Evolutionary conservation across 2,888 invertebrate species (phyloP).

Genomic region (Eurois occulta): DNA sequence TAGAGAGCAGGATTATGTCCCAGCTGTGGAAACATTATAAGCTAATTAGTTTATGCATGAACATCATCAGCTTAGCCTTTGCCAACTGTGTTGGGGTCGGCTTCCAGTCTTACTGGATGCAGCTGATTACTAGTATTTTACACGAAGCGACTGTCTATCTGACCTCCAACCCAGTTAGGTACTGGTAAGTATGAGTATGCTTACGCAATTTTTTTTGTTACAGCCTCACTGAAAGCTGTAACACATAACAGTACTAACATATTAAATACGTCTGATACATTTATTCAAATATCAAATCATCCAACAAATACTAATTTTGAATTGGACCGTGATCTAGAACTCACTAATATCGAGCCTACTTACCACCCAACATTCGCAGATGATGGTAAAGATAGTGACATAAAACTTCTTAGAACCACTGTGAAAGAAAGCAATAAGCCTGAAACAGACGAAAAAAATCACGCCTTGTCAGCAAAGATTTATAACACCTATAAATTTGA

Average conservation of each 20-base stretch:
- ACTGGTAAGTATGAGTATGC: background rate
- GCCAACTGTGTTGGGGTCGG: too few species aligned
- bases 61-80: too few species aligned
- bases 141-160: background rate
- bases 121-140: too few species aligned
- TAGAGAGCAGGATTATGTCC: too few species aligned
- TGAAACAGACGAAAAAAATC: background rate
- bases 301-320: background rate
- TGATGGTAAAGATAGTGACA: background rate
- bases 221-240: background rate
- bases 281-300: background rate
- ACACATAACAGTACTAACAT: background rate
- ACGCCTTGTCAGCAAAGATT: background rate
- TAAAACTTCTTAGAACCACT: background rate
- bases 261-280: background rate
- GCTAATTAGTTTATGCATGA: too few species aligned
- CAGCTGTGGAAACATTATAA: too few species aligned
- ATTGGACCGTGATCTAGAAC: background rate
- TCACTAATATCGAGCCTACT: background rate
- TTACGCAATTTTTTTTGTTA: constrained; percentile 12
- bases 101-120: too few species aligned
- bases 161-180: background rate
- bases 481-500: background rate
- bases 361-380: constrained; percentile 24
- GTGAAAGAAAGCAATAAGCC: background rate